Conservation (phyloP, 2,797 vertebrate genomes). For the Chaunax sp. region DNA sequence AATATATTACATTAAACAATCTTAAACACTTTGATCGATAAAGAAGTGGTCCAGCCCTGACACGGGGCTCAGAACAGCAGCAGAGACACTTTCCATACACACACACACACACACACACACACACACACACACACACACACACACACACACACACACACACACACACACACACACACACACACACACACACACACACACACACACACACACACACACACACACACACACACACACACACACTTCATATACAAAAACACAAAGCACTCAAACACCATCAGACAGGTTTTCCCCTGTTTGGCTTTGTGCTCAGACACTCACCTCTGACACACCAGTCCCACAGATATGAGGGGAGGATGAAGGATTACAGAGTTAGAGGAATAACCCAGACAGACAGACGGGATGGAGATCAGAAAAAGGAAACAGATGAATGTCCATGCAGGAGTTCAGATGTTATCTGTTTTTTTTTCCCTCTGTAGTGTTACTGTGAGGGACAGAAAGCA, state of each 20-base stretch:
- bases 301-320: constrained; percentile 80
- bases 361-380: constrained; percentile 22
- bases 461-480: constrained; percentile 18
- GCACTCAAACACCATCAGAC: constrained; percentile 9
- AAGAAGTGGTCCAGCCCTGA: constrained; percentile 31
- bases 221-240: background rate
- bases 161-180: constrained; percentile 7
- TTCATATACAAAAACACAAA: background rate
- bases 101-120: background rate
- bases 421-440: constrained; percentile 62
- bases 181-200: background rate
- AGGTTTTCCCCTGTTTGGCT: constrained; percentile 26
- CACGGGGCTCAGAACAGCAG: constrained; percentile 51
- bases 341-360: constrained; percentile 29
- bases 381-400: constrained; percentile 3
- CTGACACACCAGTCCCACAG: constrained; percentile 32
- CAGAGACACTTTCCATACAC: constrained; percentile 6
- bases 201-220: background rate
- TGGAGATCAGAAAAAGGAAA: constrained; percentile 27
- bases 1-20: constrained; percentile 68
- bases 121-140: too few relatives aligned
- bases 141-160: constrained; percentile 3
- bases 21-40: constrained; percentile 64
- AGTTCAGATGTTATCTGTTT: constrained; percentile 27
- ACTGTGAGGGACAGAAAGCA: constrained; percentile 24